These are phyloP conservation scores for Pelodiscus sinensis DNA, from an alignment of 2,113 vertebrate genomes.

Conservation along the genomic window DNA sequence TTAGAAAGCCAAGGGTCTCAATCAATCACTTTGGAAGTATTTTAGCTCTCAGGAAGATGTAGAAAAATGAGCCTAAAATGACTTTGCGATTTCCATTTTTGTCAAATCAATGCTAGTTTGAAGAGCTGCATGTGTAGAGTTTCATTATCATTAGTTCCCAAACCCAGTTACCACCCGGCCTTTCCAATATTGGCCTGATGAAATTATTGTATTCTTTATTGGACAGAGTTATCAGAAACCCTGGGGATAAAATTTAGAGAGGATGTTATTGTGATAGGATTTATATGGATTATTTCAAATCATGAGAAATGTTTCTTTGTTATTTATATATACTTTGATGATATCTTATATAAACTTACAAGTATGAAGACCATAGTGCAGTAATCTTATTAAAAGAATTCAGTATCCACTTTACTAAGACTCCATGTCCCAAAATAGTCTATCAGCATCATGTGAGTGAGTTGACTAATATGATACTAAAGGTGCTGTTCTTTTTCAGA, in stretches of 20 bases:
- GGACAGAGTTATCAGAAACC: conserved; percentile 44
- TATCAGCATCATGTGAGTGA: background rate
- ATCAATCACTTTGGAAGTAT: conserved; percentile 54
- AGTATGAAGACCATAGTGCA: conserved; percentile 31
- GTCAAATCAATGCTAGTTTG: conserved; percentile 63
- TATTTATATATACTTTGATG: conserved; percentile 57
- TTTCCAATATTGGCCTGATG: conserved; percentile 33
- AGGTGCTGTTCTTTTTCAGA: background rate
- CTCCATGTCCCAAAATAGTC: background rate
- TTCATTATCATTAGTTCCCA: conserved; percentile 53
- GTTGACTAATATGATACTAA: background rate
- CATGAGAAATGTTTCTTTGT: conserved; percentile 51
- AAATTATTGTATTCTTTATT: conserved; percentile 38
- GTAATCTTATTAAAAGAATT: conserved; percentile 33
- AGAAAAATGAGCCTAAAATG: conserved; percentile 54
- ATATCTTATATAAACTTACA: conserved; percentile 59
- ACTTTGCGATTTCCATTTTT: conserved; percentile 53
- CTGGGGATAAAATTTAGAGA: conserved; percentile 42
- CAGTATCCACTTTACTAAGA: conserved; percentile 5
- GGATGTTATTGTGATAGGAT: conserved; percentile 64
- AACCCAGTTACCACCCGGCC: background rate
- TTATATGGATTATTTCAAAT: conserved; percentile 70
- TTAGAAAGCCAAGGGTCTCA: conserved; percentile 61
- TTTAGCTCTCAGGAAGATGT: conserved; percentile 30
- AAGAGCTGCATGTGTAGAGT: conserved; percentile 57